phyloP scores from a whole-genome alignment of 2,113 vertebrate genomes.

The Apaloderma vittatum region DNA sequence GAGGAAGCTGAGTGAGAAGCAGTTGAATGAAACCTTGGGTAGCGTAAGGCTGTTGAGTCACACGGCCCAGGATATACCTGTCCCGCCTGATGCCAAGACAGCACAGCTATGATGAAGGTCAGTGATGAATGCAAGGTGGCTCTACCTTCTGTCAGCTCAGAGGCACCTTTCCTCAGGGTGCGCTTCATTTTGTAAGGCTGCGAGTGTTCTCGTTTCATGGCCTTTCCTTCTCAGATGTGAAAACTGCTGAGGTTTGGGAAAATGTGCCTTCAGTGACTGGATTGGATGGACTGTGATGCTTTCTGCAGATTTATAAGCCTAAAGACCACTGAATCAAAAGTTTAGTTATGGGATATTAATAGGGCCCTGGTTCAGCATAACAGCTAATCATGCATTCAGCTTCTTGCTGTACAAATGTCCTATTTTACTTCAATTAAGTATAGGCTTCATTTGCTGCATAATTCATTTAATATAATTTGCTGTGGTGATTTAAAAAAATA shows the following conservation, averaged over 20 bases:
- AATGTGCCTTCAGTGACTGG: not conserved
- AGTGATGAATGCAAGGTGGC: not conserved
- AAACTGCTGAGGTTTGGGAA: not conserved
- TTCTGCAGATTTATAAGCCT: not conserved
- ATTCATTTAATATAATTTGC: not conserved
- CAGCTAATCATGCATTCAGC: not conserved
- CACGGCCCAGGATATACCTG: not conserved
- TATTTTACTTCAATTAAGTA: constrained; percentile 10
- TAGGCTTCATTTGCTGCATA: not conserved
- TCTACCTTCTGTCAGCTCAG: not conserved
- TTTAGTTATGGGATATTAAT: not conserved
- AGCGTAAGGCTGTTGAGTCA: not conserved
- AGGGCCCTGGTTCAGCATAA: not conserved
- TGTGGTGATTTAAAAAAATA: constrained; percentile 9
- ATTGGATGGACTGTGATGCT: not conserved
- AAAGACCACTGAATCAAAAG: not conserved
- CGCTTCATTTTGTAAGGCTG: not conserved
- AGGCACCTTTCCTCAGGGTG: not conserved
- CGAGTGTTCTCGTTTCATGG: not conserved
- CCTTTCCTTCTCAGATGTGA: not conserved
- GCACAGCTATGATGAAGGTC: not conserved
- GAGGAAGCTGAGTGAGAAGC: not conserved
- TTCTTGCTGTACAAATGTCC: constrained; percentile 1
- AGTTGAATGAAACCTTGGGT: not conserved
- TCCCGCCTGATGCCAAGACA: not conserved